phyloP scores from a whole-genome alignment of 1,140 invertebrate genomes.

The Philotrypesis tridentata region DNA sequence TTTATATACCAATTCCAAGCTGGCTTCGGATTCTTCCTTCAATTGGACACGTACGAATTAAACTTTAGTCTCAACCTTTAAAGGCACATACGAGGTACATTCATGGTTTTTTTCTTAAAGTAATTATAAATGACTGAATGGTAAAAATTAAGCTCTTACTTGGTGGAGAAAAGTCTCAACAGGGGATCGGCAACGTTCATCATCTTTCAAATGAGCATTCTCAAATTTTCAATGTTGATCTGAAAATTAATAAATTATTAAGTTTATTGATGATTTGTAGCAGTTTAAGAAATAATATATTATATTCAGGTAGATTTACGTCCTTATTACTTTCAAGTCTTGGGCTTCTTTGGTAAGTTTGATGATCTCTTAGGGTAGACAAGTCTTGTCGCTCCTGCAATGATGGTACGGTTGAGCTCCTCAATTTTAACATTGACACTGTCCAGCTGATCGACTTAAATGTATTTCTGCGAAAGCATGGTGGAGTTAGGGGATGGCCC shows the following conservation, averaged over 20 bases:
- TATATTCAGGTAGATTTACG: slow-evolving; percentile 32
- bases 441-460: too few relatives aligned
- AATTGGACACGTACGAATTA: slow-evolving; percentile 93
- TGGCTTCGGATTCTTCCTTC: slow-evolving; percentile 96
- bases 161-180: slow-evolving; percentile 92
- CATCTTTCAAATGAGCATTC: slow-evolving; percentile 95
- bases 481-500: too few relatives aligned
- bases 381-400: slow-evolving; percentile 92
- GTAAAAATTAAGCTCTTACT: slow-evolving; percentile 66
- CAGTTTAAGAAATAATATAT: not conserved
- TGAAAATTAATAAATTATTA: slow-evolving; percentile 52
- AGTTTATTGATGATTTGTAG: not conserved
- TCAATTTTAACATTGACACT: slow-evolving; percentile 96
- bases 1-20: slow-evolving; percentile 94
- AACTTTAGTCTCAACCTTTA: slow-evolving; percentile 90
- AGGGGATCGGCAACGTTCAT: slow-evolving; percentile 92
- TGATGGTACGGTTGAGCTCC: slow-evolving; percentile 94
- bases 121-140: not conserved
- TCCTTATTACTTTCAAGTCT: slow-evolving; percentile 84
- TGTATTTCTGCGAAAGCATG: too few relatives aligned
- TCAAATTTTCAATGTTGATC: slow-evolving; percentile 96
- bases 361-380: slow-evolving; percentile 93
- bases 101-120: not conserved
- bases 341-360: slow-evolving; percentile 95
- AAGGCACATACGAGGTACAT: not conserved